A percentile compares a stretch with the other conserved stretches of the same genome.
phyloP scores from a whole-genome alignment of 2,113 vertebrate genomes.

The Dicrurus megarhynchus region DNA sequence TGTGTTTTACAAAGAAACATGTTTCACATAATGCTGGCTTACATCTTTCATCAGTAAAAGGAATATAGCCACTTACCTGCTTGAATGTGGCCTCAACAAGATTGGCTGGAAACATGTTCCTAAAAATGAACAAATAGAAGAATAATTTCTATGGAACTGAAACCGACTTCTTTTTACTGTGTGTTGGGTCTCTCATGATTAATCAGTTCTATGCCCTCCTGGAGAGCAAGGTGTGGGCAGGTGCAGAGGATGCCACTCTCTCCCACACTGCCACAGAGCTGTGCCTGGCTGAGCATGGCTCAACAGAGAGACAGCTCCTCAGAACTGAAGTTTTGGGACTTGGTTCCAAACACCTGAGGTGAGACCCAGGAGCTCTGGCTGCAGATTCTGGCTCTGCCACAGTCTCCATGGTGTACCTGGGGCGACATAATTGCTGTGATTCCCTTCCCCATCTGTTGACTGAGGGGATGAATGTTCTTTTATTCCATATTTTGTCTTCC shows the following conservation, averaged over 20 bases:
- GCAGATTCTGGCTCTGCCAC: not conserved
- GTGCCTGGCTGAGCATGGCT: not conserved
- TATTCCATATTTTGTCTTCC: not conserved
- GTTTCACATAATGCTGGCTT: not conserved
- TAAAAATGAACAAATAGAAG: constrained; percentile 69
- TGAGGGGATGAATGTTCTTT: not conserved
- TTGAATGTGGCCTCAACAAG: constrained; percentile 97
- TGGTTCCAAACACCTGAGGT: not conserved
- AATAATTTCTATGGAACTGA: not conserved
- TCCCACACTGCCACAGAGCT: not conserved
- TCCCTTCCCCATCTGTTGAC: not conserved
- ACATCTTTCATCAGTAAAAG: not conserved
- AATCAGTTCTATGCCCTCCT: not conserved
- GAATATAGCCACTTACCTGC: constrained; percentile 79
- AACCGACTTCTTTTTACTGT: not conserved
- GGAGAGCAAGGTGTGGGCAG: not conserved
- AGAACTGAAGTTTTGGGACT: not conserved
- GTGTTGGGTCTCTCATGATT: not conserved
- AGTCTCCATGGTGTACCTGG: not conserved
- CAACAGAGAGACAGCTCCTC: not conserved
- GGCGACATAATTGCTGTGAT: not conserved
- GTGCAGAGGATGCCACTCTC: not conserved
- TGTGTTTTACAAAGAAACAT: not conserved
- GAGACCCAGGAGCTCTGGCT: not conserved
- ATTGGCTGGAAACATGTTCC: constrained; percentile 99